Evolutionary conservation across 2,888 invertebrate species (phyloP).

Genomic region (Cephus nigrinus): DNA sequence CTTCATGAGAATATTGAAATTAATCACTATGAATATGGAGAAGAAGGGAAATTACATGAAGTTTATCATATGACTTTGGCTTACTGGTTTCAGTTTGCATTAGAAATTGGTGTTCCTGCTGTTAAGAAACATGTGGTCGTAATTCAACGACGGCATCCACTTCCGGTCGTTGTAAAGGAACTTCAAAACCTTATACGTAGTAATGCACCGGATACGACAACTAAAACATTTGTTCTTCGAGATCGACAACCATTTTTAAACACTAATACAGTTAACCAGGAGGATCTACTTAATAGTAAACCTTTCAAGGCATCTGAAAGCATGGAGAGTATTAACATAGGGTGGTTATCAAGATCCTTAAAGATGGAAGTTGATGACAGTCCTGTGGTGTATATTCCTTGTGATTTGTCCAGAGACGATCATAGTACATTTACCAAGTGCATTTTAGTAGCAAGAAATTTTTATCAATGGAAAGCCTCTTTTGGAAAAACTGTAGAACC

Average conservation of each 20-base stretch:
- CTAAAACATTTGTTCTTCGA: slow-evolving; percentile 65
- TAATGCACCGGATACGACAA: slow-evolving; percentile 64
- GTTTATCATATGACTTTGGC: slow-evolving; percentile 69
- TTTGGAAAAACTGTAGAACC: slow-evolving; percentile 51
- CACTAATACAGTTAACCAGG: slow-evolving; percentile 37
- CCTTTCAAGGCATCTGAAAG: slow-evolving; percentile 30
- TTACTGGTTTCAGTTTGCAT: slow-evolving; percentile 74
- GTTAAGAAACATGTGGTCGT: slow-evolving; percentile 69
- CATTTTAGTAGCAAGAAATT: slow-evolving; percentile 73
- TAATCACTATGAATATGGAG: slow-evolving; percentile 66
- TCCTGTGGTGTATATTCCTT: slow-evolving; percentile 60
- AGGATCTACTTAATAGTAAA: slow-evolving; percentile 13
- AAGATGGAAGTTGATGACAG: slow-evolving; percentile 14
- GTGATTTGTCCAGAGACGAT: slow-evolving; percentile 57
- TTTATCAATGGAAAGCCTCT: slow-evolving; percentile 73
- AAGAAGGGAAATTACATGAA: slow-evolving; percentile 69
- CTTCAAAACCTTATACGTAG: slow-evolving; percentile 68
- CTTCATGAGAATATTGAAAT: slow-evolving; percentile 11
- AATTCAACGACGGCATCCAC: slow-evolving; percentile 65
- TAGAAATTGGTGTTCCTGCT: slow-evolving; percentile 70
- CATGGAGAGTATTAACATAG: slow-evolving; percentile 23
- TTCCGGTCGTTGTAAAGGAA: slow-evolving; percentile 66
- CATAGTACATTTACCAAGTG: slow-evolving; percentile 65
- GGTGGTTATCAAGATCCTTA: slow-evolving; percentile 7
- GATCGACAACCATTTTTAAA: slow-evolving; percentile 60